These are phyloP conservation scores for Watsonalla cultraria DNA, from an alignment of 2,888 invertebrate genomes.

Conservation along the genomic window DNA sequence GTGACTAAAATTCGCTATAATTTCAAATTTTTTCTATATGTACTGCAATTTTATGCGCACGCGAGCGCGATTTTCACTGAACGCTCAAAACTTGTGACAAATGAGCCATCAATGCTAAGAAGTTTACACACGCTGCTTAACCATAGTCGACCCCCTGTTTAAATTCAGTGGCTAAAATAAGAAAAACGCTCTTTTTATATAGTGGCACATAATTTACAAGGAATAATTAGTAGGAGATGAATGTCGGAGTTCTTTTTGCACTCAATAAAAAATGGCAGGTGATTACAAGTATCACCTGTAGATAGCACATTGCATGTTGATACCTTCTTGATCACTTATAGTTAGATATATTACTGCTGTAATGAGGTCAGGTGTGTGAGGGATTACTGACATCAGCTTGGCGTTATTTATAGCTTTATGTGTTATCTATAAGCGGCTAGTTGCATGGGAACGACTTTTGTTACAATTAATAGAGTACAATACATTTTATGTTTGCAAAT, in stretches of 20 bases:
- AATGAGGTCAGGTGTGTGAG: conserved; percentile 24
- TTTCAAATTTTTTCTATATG: too few relatives aligned
- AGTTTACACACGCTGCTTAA: too few relatives aligned
- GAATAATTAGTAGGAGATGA: conserved; percentile 2
- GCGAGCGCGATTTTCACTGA: too few relatives aligned
- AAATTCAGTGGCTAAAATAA: background rate
- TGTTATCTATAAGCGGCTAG: too few relatives aligned
- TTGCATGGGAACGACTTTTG: too few relatives aligned
- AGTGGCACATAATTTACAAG: conserved; percentile 5
- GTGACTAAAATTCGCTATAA: too few relatives aligned
- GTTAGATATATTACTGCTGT: conserved; percentile 15
- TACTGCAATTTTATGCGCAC: too few relatives aligned
- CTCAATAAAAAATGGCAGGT: conserved; percentile 23
- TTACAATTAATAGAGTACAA: too few relatives aligned
- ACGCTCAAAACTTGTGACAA: too few relatives aligned
- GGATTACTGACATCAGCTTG: background rate
- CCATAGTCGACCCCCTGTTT: too few relatives aligned
- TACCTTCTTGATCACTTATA: conserved; percentile 14
- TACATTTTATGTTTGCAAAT: too few relatives aligned
- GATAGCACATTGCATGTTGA: conserved; percentile 21
- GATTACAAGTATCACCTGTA: conserved; percentile 9
- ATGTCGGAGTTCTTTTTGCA: conserved; percentile 4
- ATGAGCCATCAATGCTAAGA: too few relatives aligned
- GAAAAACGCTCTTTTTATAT: background rate
- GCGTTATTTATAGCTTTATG: background rate